These are phyloP conservation scores for Chaetorhynchus papuensis DNA, from an alignment of 2,113 vertebrate genomes.

Conservation along the genomic window DNA sequence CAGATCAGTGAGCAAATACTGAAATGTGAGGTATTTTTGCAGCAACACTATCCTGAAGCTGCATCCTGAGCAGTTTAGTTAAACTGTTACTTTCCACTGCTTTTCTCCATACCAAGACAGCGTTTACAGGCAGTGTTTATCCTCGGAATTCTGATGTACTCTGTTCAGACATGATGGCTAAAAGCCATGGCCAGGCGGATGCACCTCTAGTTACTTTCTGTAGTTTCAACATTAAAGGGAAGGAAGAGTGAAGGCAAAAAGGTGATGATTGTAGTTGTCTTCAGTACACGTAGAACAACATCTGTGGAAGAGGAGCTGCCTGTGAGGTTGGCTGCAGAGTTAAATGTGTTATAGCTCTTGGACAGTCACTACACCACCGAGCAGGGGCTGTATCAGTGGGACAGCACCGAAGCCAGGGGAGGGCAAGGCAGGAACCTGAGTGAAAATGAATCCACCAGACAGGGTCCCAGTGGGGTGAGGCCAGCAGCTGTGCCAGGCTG, in stretches of 20 bases:
- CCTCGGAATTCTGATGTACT: not conserved
- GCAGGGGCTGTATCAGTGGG: not conserved
- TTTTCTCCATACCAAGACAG: not conserved
- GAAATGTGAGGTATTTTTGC: not conserved
- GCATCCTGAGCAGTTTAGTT: not conserved
- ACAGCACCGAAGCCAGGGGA: not conserved
- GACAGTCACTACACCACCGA: accelerated
- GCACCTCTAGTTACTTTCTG: not conserved
- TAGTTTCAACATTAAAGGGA: not conserved
- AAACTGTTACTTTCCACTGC: not conserved
- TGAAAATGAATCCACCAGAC: not conserved
- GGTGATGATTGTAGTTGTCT: not conserved
- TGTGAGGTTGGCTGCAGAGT: not conserved
- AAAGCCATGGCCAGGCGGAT: not conserved
- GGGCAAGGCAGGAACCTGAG: not conserved
- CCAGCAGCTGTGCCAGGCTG: not conserved
- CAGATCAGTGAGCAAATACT: not conserved
- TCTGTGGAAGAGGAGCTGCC: not conserved
- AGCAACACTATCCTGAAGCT: not conserved
- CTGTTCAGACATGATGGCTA: not conserved
- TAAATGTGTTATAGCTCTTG: not conserved
- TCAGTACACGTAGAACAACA: not conserved
- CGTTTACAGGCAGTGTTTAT: not conserved
- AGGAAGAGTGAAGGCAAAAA: not conserved
- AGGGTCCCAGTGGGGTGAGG: not conserved